Evolutionary conservation across 2,113 vertebrate genomes (phyloP).

Genomic region (Varanus komodoensis): DNA sequence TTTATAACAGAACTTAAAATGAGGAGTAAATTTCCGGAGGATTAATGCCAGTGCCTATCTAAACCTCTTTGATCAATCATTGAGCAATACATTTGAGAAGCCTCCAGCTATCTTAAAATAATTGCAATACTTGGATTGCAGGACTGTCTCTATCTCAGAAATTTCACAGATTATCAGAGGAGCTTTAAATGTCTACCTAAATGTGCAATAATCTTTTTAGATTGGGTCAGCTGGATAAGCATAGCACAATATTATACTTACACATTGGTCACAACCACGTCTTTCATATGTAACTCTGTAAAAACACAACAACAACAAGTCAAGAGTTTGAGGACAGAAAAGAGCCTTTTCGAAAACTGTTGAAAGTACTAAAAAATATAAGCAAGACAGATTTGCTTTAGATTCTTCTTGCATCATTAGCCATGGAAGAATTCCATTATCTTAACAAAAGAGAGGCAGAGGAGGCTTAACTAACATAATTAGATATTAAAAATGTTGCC

Average conservation of each 20-base stretch:
- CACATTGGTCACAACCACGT: not conserved
- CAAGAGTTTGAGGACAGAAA: not conserved
- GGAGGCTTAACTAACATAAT: constrained; percentile 17
- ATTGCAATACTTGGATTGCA: not conserved
- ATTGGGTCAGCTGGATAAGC: not conserved
- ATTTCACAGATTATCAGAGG: not conserved
- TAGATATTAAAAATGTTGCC: constrained; percentile 32
- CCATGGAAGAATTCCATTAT: not conserved
- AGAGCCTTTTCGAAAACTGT: not conserved
- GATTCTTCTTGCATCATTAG: not conserved
- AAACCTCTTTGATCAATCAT: constrained; percentile 2
- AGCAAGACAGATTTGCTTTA: not conserved
- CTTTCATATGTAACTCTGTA: not conserved
- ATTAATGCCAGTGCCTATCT: not conserved
- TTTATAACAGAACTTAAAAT: not conserved
- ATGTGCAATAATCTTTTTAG: not conserved
- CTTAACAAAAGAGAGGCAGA: not conserved
- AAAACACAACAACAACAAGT: not conserved
- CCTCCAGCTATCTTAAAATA: not conserved
- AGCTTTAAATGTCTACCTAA: not conserved
- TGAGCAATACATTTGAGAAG: not conserved
- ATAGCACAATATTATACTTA: not conserved
- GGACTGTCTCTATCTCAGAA: not conserved
- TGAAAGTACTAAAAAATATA: not conserved
- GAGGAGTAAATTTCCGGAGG: not conserved